Evolutionary conservation across 2,888 invertebrate genomes (phyloP), one percentile per base, ranked within the genome.

Genomic region (Schizotus pectinicornis): DNA sequence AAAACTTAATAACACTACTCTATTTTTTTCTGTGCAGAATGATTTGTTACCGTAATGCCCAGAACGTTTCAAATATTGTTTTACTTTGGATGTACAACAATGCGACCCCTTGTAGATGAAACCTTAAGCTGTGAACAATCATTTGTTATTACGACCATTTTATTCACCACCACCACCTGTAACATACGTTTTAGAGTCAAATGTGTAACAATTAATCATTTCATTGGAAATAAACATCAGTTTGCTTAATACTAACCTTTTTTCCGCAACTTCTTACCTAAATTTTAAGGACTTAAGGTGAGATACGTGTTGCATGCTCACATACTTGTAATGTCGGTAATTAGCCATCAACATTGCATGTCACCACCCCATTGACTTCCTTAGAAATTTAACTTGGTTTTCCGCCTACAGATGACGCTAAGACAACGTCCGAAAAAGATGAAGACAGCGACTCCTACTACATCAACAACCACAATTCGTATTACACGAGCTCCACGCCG

Each of bases 401-500:
- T 58, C 47, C 50, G 52, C 59, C 9, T 57, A 7, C 65, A 72
- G 72, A 70, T 64, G 70, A 72, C 45, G 63, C 67, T 32, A 64
- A 64, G 14, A 42, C n/a, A 8, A 42, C n/a, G 6, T 1, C 41
- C 8, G 41, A 43, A 13, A 50, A 56, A 8, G 67, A 66, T 22
- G 60, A 60, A n/a, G 69, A 67, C 48, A 63, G 66, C 13, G 52
- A 56, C 14, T 59, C 45, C 2, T 59, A 60, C 30, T 55, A 56
- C n/a, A 67, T 73, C 33, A 77, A 78, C 58, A 79, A 79, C 5
- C 22, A 22, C 62, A 78, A 79, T 60, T 75, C 74, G 13, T 75
- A 77, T 53, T 80, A 75, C 62, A 70, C 76, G 13, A 82, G 63
- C 79, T 85, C 46, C 75, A 82, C 62, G 73, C 82, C 75, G 78